phyloP scores from a whole-genome alignment of 1,140 invertebrate genomes.

The Metopolophium dirhodum region DNA sequence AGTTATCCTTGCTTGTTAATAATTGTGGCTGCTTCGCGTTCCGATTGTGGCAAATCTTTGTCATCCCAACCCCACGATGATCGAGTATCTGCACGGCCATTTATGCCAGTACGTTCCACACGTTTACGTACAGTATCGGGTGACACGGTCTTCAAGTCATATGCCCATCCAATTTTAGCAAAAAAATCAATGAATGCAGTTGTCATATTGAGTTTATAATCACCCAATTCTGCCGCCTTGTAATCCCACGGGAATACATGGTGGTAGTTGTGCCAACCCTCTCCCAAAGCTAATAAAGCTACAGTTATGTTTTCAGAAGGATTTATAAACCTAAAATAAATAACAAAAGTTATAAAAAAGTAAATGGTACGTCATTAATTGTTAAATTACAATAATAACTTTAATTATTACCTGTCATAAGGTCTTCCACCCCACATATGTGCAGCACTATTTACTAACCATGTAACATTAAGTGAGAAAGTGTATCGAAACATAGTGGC shows the following conservation, averaged over 20 bases:
- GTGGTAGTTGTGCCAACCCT: constrained; percentile 95
- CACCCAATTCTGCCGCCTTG: constrained; percentile 81
- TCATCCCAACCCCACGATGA: constrained; percentile 37
- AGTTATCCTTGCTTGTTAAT: constrained; percentile 55
- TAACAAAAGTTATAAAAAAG: not conserved
- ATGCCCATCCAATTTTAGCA: constrained; percentile 77
- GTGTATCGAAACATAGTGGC: constrained; percentile 84
- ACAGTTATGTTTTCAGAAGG: constrained; percentile 77
- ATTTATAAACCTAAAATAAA: constrained; percentile 72
- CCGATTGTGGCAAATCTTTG: constrained; percentile 61
- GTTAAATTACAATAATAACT: not conserved
- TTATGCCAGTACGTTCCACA: constrained; percentile 71
- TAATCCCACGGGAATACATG: constrained; percentile 96
- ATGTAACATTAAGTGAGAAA: constrained; percentile 88
- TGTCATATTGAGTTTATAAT: constrained; percentile 80
- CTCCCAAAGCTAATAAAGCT: constrained; percentile 76
- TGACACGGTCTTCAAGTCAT: constrained; percentile 73
- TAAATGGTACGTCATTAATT: not conserved
- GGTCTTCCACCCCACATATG: constrained; percentile 91
- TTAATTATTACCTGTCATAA: constrained; percentile 81
- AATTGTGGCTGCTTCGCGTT: constrained; percentile 59
- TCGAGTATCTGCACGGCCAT: constrained; percentile 63
- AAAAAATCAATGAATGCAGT: constrained; percentile 76
- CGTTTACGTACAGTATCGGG: constrained; percentile 67
- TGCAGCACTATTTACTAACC: constrained; percentile 94